phyloP scores from a whole-genome alignment of 1,140 invertebrate genomes.

The Lucilia cuprina region DNA sequence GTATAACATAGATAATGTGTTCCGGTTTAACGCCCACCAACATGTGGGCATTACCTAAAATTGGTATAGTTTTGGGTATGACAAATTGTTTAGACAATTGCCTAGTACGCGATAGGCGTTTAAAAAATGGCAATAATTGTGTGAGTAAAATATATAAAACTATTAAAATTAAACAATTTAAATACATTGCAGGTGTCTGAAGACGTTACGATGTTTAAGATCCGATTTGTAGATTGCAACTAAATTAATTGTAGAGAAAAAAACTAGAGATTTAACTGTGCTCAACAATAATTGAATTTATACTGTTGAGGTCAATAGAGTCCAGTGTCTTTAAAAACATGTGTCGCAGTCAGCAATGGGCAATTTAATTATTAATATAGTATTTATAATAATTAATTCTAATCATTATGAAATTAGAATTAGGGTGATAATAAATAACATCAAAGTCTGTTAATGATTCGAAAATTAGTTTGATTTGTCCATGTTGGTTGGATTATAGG shows the following conservation, averaged over 20 bases:
- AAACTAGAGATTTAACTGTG: too few species aligned
- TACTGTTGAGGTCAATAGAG: too few species aligned
- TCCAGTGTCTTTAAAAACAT: too few species aligned
- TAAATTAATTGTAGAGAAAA: neutral
- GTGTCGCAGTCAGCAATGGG: too few species aligned
- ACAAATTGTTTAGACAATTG: conserved; percentile 39
- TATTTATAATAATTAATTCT: too few species aligned
- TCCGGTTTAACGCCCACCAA: conserved; percentile 45
- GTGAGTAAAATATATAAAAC: neutral
- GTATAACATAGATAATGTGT: conserved; percentile 39
- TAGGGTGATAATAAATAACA: too few species aligned
- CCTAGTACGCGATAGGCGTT: conserved; percentile 29
- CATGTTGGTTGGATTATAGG: too few species aligned
- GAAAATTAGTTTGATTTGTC: too few species aligned
- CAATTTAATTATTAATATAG: too few species aligned
- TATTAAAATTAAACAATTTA: neutral
- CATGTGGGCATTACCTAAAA: conserved; percentile 49
- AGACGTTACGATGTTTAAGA: neutral
- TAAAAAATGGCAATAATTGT: neutral
- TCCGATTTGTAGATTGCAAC: neutral
- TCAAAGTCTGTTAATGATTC: too few species aligned
- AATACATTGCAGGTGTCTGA: neutral
- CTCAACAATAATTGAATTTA: too few species aligned
- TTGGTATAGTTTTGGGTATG: conserved; percentile 42
- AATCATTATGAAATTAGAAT: too few species aligned